These are phyloP conservation scores for Ormia ochracea DNA, from an alignment of 2,888 invertebrate species.

Conservation along the genomic window DNA sequence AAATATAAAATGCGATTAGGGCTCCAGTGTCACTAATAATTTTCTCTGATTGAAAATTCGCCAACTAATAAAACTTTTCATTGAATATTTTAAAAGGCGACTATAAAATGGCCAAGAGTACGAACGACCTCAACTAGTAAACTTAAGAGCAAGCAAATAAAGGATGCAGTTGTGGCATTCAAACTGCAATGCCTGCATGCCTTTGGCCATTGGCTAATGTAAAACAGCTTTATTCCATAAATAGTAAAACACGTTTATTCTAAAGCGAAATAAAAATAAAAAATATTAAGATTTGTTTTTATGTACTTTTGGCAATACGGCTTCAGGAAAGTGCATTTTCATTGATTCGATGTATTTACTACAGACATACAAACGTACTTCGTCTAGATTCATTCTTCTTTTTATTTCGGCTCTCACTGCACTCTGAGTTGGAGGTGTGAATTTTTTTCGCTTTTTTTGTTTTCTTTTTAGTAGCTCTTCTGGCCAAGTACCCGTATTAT, in stretches of 20 bases:
- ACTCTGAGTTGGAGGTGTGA: constrained; percentile 50
- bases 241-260: constrained; percentile 52
- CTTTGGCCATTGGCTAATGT: constrained; percentile 33
- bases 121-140: constrained; percentile 34
- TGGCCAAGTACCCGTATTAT: constrained; percentile 12
- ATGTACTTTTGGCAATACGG: neutral
- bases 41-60: too few species aligned
- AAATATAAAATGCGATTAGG: too few species aligned
- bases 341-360: constrained; percentile 36
- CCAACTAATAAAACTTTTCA: neutral
- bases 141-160: constrained; percentile 18
- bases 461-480: constrained; percentile 31
- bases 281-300: constrained; percentile 30
- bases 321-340: constrained; percentile 45
- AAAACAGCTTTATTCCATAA: constrained; percentile 58
- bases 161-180: neutral
- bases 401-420: constrained; percentile 3
- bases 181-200: neutral
- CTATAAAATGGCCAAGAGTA: neutral
- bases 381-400: constrained; percentile 16
- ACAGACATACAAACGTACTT: neutral
- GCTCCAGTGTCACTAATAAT: too few species aligned
- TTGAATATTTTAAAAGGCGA: neutral
- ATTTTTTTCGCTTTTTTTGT: too few species aligned
- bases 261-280: neutral